phyloP scores from a whole-genome alignment of 1,140 invertebrate species.

The Aethina tumida region DNA sequence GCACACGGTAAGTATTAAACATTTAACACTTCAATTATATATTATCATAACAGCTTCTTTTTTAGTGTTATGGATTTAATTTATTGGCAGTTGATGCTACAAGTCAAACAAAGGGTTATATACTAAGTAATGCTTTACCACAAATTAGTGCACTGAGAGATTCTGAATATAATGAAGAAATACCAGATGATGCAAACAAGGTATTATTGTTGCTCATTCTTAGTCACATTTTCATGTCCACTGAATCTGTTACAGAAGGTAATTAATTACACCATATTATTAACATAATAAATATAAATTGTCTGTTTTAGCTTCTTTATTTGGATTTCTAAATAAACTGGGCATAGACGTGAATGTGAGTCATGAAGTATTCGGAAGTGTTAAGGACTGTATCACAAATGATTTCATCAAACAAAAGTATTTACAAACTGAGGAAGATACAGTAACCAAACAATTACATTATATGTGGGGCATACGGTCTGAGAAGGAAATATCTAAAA shows the following conservation, averaged over 20 bases:
- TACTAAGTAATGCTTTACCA: slow-evolving; percentile 12
- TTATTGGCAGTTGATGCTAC: slow-evolving; percentile 12
- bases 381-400: slow-evolving; percentile 13
- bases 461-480: slow-evolving; percentile 15
- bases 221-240: slow-evolving; percentile 17
- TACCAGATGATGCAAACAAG: slow-evolving; percentile 10
- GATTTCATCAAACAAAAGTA: slow-evolving; percentile 15
- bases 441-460: slow-evolving; percentile 5
- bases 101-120: slow-evolving; percentile 9
- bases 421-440: slow-evolving; percentile 11
- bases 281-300: slow-evolving; percentile 1
- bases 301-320: slow-evolving; percentile 14
- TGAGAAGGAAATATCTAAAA: slow-evolving; percentile 16
- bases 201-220: slow-evolving; percentile 15
- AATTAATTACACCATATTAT: slow-evolving; percentile 1
- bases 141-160: slow-evolving; percentile 5
- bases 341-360: slow-evolving; percentile 9
- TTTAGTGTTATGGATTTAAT: slow-evolving; percentile 18
- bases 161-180: slow-evolving; percentile 1
- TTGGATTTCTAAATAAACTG: slow-evolving; percentile 13
- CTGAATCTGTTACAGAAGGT: slow-evolving; percentile 12
- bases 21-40: neutral
- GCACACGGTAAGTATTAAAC: slow-evolving; percentile 7
- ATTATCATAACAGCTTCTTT: neutral
- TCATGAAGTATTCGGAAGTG: slow-evolving; percentile 15